Evolutionary conservation across 1,140 invertebrate genomes (phyloP), one percentile per base, ranked within the genome.

Genomic region (Vollenhovia emeryi): DNA sequence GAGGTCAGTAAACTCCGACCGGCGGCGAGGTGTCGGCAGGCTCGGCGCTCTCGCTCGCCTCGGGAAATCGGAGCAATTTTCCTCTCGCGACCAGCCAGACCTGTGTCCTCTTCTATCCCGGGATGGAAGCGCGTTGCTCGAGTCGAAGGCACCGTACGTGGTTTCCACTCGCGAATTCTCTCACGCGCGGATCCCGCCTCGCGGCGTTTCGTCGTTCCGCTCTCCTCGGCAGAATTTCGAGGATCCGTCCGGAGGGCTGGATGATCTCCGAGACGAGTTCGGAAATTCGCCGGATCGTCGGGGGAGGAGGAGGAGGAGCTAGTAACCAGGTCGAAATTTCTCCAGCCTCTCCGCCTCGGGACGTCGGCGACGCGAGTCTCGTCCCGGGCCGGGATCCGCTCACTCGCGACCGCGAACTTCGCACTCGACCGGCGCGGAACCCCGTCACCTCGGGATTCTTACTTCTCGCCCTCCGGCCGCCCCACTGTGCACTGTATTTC

Each of bases 1-100:
- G 36, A 73, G 66, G 78, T 73, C 66, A 82, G 64, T 82, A 82
- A 82, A 82, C 66, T 15, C 60, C 40, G 27, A 45, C 24, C n/a
- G 52, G 57, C 57, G 52, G 27, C 57, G 27, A 43, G 48, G 33
- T 33, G 48, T 50, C 36, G 24, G 66, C n/a, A n/a, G n/a, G n/a
- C n/a, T n/a, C n/a, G n/a, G 33, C 40, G 45, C 62, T 52, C 18
- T 24, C 75, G 18, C 40, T 43, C 33, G 36, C 15, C 62, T 24
- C 21, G 62, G 21, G 52, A 79, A 79, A 21, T 40, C 24, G 9
- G 5, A n/a, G 30, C n/a, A n/a, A n/a, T n/a, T n/a, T n/a, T n/a
- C n/a, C 57, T 50, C 68, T 36, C 11, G 27, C 45, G 18, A 52
- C 30, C 13, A 33, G 6, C 43, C 36, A 27, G 45, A 50, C 24